These are phyloP conservation scores for Siphlonurus alternatus DNA, from an alignment of 2,888 invertebrate genomes.

Conservation along the genomic window DNA sequence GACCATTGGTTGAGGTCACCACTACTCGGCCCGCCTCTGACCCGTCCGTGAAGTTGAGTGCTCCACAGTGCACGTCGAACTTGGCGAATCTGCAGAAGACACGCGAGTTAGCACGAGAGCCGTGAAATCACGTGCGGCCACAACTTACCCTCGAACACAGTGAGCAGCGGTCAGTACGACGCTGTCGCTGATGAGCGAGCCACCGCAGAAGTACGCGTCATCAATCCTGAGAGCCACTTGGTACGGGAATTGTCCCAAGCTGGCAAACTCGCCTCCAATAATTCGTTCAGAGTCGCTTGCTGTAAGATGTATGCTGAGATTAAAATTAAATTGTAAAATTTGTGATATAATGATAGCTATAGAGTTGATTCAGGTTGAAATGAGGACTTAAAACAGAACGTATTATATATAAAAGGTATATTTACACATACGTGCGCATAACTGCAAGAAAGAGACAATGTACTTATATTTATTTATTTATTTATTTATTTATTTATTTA, in stretches of 20 bases:
- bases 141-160: background rate
- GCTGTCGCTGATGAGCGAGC: background rate
- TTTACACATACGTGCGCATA: no score
- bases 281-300: background rate
- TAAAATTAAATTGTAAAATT: no score
- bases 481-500: no score
- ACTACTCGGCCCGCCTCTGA: constrained; percentile 4
- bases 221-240: background rate
- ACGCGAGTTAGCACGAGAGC: background rate
- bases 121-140: background rate
- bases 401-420: no score
- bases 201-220: constrained; percentile 2
- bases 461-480: no score
- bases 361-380: no score
- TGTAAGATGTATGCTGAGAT: no score
- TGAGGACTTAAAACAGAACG: no score
- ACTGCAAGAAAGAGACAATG: no score
- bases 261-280: background rate
- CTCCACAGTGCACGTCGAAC: constrained; percentile 4
- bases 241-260: background rate
- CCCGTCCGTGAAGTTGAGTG: constrained; percentile 5
- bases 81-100: constrained; percentile 3
- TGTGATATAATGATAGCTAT: no score
- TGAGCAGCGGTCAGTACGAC: background rate
- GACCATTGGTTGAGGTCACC: constrained; percentile 1